Evolutionary conservation across 1,140 invertebrate species (phyloP).

Genomic region (Plutomurus gul): DNA sequence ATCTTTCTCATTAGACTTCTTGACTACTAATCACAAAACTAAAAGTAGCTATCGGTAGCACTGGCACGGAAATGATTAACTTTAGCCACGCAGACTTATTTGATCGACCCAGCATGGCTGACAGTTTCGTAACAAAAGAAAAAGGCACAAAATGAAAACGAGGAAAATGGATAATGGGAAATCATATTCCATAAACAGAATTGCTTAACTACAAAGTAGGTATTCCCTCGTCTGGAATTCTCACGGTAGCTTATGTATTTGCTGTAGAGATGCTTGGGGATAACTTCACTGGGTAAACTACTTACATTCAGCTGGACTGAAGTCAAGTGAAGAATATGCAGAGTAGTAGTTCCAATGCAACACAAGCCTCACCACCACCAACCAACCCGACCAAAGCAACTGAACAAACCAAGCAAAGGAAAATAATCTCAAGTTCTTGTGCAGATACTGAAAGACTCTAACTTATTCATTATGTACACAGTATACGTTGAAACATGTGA

Average conservation of each 20-base stretch:
- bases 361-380: neutral
- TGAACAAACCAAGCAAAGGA: neutral
- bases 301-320: neutral
- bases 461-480: neutral
- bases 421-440: neutral
- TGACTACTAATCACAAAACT: neutral
- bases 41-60: too few relatives aligned
- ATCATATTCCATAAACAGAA: too few relatives aligned
- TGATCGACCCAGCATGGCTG: too few relatives aligned
- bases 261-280: too few relatives aligned
- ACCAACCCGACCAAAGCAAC: neutral
- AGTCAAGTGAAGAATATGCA: too few relatives aligned
- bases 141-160: too few relatives aligned
- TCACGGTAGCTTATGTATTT: neutral
- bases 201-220: too few relatives aligned
- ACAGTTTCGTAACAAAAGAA: too few relatives aligned
- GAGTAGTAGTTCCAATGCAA: neutral
- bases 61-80: too few relatives aligned
- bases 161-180: too few relatives aligned
- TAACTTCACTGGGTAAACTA: too few relatives aligned
- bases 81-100: too few relatives aligned
- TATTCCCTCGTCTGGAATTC: constrained; percentile 14
- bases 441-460: neutral
- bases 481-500: neutral
- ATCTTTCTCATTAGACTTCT: constrained; percentile 1